Conservation (phyloP, 2,888 invertebrate species). For the Nebria salina region DNA sequence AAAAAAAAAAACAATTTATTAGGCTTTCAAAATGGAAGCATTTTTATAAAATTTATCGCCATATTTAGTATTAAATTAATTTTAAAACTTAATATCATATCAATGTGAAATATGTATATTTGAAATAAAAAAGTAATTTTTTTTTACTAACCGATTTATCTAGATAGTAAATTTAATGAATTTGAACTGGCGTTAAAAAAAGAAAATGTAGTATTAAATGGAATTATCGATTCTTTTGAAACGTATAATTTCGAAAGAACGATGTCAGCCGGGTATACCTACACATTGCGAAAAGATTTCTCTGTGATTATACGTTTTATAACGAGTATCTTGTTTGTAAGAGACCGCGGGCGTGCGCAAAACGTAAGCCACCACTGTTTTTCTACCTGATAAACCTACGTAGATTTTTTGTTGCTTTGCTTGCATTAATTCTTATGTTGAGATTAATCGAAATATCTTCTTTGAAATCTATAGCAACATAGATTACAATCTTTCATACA, state of each 20-base stretch:
- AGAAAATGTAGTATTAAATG: background rate
- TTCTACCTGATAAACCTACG: background rate
- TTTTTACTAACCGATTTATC: background rate
- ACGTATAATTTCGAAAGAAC: background rate
- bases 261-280: background rate
- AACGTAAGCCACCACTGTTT: slow-evolving; percentile 54
- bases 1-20: too few species aligned
- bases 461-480: too few species aligned
- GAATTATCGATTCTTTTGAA: slow-evolving; percentile 12
- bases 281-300: slow-evolving; percentile 25
- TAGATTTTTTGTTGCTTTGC: too few species aligned
- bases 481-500: too few species aligned
- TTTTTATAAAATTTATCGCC: too few species aligned
- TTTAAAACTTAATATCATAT: too few species aligned
- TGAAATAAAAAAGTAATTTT: too few species aligned
- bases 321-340: slow-evolving; percentile 31
- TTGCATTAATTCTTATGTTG: too few species aligned
- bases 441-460: too few species aligned
- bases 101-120: too few species aligned
- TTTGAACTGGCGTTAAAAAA: background rate
- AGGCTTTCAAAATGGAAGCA: too few species aligned
- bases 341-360: slow-evolving; percentile 46
- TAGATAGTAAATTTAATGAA: background rate
- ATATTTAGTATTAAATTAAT: too few species aligned
- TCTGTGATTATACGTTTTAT: slow-evolving; percentile 34